Base-by-base conservation (phyloP, 2,113 vertebrate genomes). In the Athene cunicularia region DNA sequence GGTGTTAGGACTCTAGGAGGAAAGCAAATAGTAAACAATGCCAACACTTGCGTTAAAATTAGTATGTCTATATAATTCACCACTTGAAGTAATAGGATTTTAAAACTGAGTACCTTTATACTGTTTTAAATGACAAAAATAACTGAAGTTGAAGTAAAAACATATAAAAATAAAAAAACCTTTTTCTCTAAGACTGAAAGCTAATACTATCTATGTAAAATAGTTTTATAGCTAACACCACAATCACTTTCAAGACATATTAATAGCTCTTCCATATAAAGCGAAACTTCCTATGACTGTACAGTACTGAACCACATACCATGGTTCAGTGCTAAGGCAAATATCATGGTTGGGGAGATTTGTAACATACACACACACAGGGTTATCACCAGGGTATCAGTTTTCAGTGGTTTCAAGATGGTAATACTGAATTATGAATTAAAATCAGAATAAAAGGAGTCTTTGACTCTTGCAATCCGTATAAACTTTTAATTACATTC, bases 391-490 rank as follows among this genome's bases (percentile, higher is more conserved):
- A 87, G 35, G 11, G 30, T 84, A 93, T 53, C 90, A 87, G 59
- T 53, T 85, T 80, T 87, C 45, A 32, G 27, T 53, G 16, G 18
- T 74, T 91, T 87, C 55, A 86, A 77, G 76, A 84, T 35, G 27
- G 50, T 7, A 80, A 66, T 77, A 62, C 14, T 35, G 72, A 86
- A 86, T 91, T 87, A 77, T 28, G 63, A 96, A 96, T 74, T 77
- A 94, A 89, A 95, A 84, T 74, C 76, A 84, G 60, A 81, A 66
- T 84, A 73, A 76, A 93, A 86, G 16, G 39, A 86, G 50, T 73
- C 45, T 88, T 75, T 88, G 80, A 83, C 39, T 73, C 43, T 39
- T 7, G 6, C 45, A 43, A 66, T 39, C 23, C 4, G 11, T 76
- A 60, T 9, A 66, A 91, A 45, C 45, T 77, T 84, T 70, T 74